Conservation (phyloP, 2,888 invertebrate genomes). For the Nymphalis urticae region DNA sequence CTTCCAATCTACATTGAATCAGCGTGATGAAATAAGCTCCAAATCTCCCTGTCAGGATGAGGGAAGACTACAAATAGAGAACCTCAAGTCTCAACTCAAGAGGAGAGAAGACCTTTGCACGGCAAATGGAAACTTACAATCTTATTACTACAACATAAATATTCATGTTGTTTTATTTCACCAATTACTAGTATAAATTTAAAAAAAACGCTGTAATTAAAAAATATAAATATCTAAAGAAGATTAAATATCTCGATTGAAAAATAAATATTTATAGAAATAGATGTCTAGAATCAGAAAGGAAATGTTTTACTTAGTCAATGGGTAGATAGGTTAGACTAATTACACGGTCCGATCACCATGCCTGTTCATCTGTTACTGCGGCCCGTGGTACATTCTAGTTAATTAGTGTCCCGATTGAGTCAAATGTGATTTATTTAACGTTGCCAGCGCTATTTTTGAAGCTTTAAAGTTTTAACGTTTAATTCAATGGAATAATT, state of each 20-base stretch:
- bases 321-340: slow-evolving; percentile 56
- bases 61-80: too few species aligned
- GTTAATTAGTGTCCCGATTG: slow-evolving; percentile 74
- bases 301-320: background rate
- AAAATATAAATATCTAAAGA: background rate
- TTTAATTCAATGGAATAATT: background rate
- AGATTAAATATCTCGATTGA: background rate
- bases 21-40: too few species aligned
- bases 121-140: too few species aligned
- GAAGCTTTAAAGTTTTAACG: slow-evolving; percentile 1
- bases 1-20: too few species aligned
- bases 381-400: slow-evolving; percentile 63
- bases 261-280: background rate
- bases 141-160: too few species aligned
- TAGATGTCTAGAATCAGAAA: background rate
- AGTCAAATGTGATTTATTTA: slow-evolving; percentile 66
- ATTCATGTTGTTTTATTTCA: too few species aligned
- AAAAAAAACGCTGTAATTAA: too few species aligned
- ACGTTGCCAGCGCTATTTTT: slow-evolving; percentile 13
- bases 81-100: too few species aligned
- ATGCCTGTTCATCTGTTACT: slow-evolving; percentile 77
- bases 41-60: too few species aligned
- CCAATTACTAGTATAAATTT: too few species aligned
- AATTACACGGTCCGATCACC: slow-evolving; percentile 77
- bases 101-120: too few species aligned